Base-by-base conservation (phyloP, 1,140 invertebrate species). In the Aphidius ervi region DNA sequence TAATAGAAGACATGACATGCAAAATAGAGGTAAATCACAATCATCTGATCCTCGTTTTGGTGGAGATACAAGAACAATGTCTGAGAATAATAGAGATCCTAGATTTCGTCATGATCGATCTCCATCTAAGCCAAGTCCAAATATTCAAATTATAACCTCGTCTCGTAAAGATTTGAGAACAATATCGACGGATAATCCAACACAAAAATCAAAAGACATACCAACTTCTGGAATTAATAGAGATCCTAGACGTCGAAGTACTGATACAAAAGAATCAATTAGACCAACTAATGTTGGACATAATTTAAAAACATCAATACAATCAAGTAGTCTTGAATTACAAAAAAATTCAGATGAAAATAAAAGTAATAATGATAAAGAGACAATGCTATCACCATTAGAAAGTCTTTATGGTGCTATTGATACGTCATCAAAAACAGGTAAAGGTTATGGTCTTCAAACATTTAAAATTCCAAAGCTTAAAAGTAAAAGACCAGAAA, bases 401-500 rank as follows among this genome's bases (percentile, higher is more conserved):
- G 82, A 86, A 70, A 82, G 83, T 68, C 81, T 87, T 58, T 86
- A 87, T 66, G 80, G 76, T 63, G 66, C 69, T 50, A 70, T 78
- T 7, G 74, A 83, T 62, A 75, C 70, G 61, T 74, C 63, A 47
- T 66, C 69, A 4, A 77, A 74, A 58, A 76, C 76, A 7, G 76
- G 75, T 7, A 76, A 78, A 58, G 83, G 82, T 5, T 83, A 82
- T 70, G 82, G 83, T 6, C 73, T 86, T 0, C 85, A 86, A 67
- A 84, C 84, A 55, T 87, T 85, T 60, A 84, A 82, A 73, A 87
- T 87, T 63, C 86, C 86, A 1, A 87, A 87, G 74, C 82, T 85
- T 43, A 84, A 82, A 69, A 76, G 77, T 5, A 56, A 64, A 5
- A 73, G 71, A 16, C 59, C 67, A 0, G 46, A n/a, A 43, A 42